Evolutionary conservation across 2,888 invertebrate genomes (phyloP).

Genomic region (Silvanus unidentatus): DNA sequence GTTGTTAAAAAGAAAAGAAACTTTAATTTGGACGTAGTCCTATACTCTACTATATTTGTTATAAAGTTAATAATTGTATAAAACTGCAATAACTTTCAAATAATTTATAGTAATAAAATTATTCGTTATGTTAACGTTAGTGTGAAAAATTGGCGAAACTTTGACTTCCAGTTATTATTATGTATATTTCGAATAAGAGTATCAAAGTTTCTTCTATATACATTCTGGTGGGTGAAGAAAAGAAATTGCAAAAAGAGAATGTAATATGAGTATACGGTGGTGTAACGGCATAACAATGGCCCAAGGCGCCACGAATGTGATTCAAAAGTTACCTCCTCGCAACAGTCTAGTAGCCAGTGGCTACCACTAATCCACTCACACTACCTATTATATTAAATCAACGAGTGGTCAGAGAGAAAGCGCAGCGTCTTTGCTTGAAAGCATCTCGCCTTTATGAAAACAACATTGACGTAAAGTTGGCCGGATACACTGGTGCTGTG

Average conservation of each 20-base stretch:
- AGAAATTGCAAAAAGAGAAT: conserved; percentile 21
- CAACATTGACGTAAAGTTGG: conserved; percentile 42
- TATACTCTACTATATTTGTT: no score
- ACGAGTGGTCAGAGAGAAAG: conserved; percentile 25
- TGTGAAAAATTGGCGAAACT: neutral
- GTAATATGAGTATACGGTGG: conserved; percentile 19
- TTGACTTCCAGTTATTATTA: neutral
- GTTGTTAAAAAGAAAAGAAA: no score
- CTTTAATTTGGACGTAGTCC: no score
- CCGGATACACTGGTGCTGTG: conserved; percentile 43
- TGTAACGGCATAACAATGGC: conserved; percentile 28
- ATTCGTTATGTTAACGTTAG: no score
- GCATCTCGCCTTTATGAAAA: conserved; percentile 31
- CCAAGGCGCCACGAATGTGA: conserved; percentile 40
- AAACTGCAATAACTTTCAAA: no score
- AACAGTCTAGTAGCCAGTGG: conserved; percentile 33
- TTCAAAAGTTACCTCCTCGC: conserved; percentile 41
- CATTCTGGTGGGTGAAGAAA: neutral
- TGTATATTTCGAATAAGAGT: neutral
- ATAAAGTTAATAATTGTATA: no score
- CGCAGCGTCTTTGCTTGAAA: conserved; percentile 22
- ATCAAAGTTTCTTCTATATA: neutral
- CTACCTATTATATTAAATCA: conserved; percentile 43
- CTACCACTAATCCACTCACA: no score
- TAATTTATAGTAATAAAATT: no score